A percentile compares a stretch with the other conserved stretches of the same genome.
phyloP scores from a whole-genome alignment of 2,888 invertebrate species.

The Erebia ligea region DNA sequence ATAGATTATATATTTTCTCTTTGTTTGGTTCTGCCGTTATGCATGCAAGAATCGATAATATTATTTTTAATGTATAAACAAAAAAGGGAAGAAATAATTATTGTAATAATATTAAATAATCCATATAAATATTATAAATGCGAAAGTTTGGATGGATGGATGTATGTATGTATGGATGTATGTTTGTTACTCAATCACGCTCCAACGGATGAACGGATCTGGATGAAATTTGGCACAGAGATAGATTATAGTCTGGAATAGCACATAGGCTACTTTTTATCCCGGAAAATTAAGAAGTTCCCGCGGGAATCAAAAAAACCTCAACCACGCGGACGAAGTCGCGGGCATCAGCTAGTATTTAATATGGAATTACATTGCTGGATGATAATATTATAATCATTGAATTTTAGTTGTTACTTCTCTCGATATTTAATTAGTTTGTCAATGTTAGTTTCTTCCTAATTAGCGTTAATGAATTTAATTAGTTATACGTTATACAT shows the following conservation, averaged over 20 bases:
- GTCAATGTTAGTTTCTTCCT: slow-evolving; percentile 68
- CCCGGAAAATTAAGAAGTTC: too few relatives aligned
- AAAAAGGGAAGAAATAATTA: background rate
- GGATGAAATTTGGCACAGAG: too few relatives aligned
- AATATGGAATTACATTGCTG: background rate
- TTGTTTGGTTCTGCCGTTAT: background rate
- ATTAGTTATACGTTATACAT: slow-evolving; percentile 48
- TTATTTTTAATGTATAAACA: background rate
- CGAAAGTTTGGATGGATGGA: too few relatives aligned
- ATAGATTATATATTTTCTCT: background rate
- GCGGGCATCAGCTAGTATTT: too few relatives aligned
- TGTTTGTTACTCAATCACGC: too few relatives aligned
- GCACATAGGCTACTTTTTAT: too few relatives aligned
- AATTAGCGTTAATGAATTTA: slow-evolving; percentile 59
- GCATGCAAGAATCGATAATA: slow-evolving; percentile 7
- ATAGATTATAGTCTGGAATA: too few relatives aligned
- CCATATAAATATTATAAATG: too few relatives aligned
- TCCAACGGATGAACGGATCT: too few relatives aligned
- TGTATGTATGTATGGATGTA: too few relatives aligned
- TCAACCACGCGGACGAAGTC: too few relatives aligned
- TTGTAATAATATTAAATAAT: background rate
- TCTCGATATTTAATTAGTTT: slow-evolving; percentile 56
- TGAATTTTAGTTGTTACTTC: slow-evolving; percentile 21
- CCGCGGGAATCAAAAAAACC: too few relatives aligned
- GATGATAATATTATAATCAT: slow-evolving; percentile 3